Conservation (phyloP, 2,888 invertebrate genomes). For the Epistrophe eligans region DNA sequence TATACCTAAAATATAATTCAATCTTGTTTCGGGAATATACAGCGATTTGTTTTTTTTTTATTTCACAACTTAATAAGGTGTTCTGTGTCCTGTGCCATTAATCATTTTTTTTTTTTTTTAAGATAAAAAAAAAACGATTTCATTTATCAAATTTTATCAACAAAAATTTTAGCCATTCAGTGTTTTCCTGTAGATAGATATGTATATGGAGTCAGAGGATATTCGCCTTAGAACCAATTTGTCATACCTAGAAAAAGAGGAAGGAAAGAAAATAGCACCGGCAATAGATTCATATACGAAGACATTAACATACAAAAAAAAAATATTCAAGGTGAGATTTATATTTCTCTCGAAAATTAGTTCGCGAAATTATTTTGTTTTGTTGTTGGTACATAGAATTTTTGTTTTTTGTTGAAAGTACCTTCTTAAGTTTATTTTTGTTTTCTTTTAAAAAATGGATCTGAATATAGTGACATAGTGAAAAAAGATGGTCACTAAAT, state of each 20-base stretch:
- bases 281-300: not conserved
- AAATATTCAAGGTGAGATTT: not conserved
- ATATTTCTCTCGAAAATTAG: not conserved
- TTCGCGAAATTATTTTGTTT: not conserved
- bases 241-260: not conserved
- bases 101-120: conserved; percentile 11
- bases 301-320: not conserved
- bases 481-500: too few relatives aligned
- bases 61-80: conserved; percentile 19
- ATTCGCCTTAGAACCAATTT: not conserved
- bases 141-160: conserved; percentile 29
- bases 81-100: conserved; percentile 1
- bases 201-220: not conserved
- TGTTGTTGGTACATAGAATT: too few relatives aligned
- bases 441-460: too few relatives aligned
- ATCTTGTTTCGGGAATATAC: not conserved
- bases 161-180: conserved; percentile 1
- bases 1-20: not conserved
- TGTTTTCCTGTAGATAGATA: not conserved
- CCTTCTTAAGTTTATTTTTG: too few relatives aligned
- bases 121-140: conserved; percentile 13
- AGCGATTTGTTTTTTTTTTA: not conserved
- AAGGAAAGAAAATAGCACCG: not conserved
- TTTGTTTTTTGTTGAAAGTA: too few relatives aligned
- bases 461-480: too few relatives aligned